phyloP scores from a whole-genome alignment of 2,113 vertebrate species.

The Psephotus haematonotus region DNA sequence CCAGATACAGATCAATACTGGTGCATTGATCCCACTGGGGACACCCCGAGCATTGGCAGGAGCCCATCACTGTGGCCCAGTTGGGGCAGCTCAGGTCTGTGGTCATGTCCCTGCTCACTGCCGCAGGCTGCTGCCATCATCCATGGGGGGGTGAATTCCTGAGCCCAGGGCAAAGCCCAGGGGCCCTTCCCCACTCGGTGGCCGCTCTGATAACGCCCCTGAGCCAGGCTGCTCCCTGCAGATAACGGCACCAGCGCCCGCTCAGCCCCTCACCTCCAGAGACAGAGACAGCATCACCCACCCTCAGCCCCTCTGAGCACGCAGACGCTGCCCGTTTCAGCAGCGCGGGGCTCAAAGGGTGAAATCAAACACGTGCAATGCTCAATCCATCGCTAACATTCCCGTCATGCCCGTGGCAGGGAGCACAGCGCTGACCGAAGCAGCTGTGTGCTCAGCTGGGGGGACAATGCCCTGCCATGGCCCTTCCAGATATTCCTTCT shows the following conservation, averaged over 20 bases:
- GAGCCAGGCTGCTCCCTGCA: background rate
- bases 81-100: fast-evolving
- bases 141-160: background rate
- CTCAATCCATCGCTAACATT: background rate
- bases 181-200: background rate
- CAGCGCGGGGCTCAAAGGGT: background rate
- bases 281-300: fast-evolving
- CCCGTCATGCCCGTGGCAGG: background rate
- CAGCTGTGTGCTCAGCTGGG: background rate
- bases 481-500: background rate
- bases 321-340: background rate
- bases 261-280: background rate
- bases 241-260: background rate
- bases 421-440: background rate
- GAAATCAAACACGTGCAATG: background rate
- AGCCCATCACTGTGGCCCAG: fast-evolving
- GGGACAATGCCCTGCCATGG: background rate
- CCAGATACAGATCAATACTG: no score
- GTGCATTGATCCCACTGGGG: fast-evolving
- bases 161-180: background rate
- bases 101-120: background rate
- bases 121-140: background rate
- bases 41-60: background rate
- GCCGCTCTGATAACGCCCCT: background rate
- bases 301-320: background rate